phyloP scores from a whole-genome alignment of 2,113 vertebrate genomes.

The Epinephelus fuscoguttatus region DNA sequence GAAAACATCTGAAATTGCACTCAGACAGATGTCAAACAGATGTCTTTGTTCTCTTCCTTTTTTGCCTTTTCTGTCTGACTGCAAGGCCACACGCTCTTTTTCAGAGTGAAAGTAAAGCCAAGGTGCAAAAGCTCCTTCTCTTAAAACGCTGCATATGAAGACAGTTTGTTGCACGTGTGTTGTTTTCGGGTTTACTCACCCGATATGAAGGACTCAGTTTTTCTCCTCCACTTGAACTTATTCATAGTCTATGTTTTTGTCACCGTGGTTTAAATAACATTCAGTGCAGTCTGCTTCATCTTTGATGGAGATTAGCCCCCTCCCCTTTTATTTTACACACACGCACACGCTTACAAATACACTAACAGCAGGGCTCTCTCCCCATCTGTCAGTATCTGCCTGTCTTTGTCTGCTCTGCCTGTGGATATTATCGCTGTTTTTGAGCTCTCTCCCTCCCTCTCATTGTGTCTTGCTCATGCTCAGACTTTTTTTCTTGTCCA shows the following conservation, averaged over 20 bases:
- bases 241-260: constrained; percentile 18
- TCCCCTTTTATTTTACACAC: background rate
- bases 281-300: constrained; percentile 58
- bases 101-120: background rate
- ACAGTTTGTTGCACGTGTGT: background rate
- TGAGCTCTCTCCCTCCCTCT: constrained; percentile 17
- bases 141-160: background rate
- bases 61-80: constrained; percentile 2
- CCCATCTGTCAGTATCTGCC: constrained; percentile 60
- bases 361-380: constrained; percentile 50
- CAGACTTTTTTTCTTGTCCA: background rate
- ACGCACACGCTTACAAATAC: constrained; percentile 13
- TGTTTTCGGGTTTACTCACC: background rate
- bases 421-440: constrained; percentile 47
- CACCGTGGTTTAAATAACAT: constrained; percentile 52
- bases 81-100: background rate
- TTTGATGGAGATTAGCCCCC: constrained; percentile 47
- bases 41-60: constrained; percentile 32
- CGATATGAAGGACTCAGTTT: background rate
- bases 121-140: constrained; percentile 6
- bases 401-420: constrained; percentile 47
- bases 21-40: constrained; percentile 54
- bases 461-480: constrained; percentile 32
- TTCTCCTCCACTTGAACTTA: constrained; percentile 4
- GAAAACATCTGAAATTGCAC: constrained; percentile 61